A percentile compares a stretch with the other conserved stretches of the same genome.
Evolutionary conservation across 37 sponge, comb jelly and placozoan genomes (phyloP).

Genomic region (Theonella swinhoei): DNA sequence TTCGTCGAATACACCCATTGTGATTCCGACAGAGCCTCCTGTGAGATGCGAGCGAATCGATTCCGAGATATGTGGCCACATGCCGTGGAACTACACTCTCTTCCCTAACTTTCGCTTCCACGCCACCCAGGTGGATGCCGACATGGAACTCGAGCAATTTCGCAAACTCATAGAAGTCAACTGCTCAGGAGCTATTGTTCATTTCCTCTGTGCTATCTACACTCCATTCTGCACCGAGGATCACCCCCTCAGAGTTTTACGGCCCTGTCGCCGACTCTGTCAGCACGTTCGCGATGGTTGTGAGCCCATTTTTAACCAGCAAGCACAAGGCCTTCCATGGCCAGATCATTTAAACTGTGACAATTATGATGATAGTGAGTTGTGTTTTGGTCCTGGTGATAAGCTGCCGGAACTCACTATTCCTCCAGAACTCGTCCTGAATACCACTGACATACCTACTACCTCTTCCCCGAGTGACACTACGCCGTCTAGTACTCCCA

Average conservation of each 20-base stretch:
- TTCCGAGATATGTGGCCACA: constrained; percentile 20
- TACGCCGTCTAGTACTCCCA: neutral
- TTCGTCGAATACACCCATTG: neutral
- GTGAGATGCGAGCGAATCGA: constrained; percentile 31
- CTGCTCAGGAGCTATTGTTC: constrained; percentile 77
- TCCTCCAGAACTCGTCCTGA: neutral
- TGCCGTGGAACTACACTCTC: constrained; percentile 24
- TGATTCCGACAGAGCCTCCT: neutral
- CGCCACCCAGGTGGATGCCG: constrained; percentile 26
- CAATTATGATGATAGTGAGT: constrained; percentile 3
- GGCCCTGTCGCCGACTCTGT: constrained; percentile 68
- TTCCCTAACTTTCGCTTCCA: constrained; percentile 66
- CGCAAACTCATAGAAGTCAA: constrained; percentile 10
- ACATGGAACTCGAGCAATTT: constrained; percentile 50
- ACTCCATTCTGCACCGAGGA: constrained; percentile 53
- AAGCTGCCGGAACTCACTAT: neutral
- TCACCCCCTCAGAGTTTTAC: neutral
- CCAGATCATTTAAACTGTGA: constrained; percentile 66
- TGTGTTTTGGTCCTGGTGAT: neutral
- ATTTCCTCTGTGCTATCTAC: constrained; percentile 75
- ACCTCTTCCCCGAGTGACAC: neutral
- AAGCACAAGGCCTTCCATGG: constrained; percentile 20
- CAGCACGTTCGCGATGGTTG: constrained; percentile 55
- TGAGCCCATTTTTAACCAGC: constrained; percentile 8
- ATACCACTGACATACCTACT: neutral